Base-by-base conservation (phyloP, 2,797 vertebrate species). In the Cossypha polioptera region DNA sequence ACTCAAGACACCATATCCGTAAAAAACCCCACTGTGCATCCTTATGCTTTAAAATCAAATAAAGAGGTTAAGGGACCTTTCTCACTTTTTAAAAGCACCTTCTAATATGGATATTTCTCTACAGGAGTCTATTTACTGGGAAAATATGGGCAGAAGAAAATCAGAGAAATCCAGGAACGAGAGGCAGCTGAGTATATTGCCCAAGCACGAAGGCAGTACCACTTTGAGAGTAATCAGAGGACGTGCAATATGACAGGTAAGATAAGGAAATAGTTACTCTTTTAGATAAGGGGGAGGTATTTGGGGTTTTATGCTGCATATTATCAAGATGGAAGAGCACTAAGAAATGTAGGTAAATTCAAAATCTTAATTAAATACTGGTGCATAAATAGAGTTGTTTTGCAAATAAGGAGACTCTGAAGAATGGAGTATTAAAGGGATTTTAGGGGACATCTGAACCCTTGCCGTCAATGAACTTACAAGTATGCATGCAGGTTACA, bases 201-300 rank as follows among this genome's bases (percentile, higher is more conserved):
- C 71, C 99, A 99, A 91, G 98, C 99, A 19, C 97, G 99, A 58
- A 97, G 99, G 45, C 99, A 99, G 51, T 99, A 99, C 95, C 99
- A 99, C 97, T 99, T 99, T 85, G 99, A 99, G 94, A 99, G 99
- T 96, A 99, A 99, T 97, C 99, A 99, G 97, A 98, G 99, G 93
- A 99, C 99, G 0, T 99, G 99, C 97, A 99, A 99, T 97, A 99
- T 99, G 99, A 99, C 99, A 11, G 99, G 99, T 99, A 96, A 97
- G 87, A 48, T 66, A 75, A 81, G 43, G n/a, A 90, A 86, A 63
- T 18, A 54, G 36, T 57, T 54, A 0, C 51, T 77, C 6, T 16
- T 95, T 33, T 63, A 33, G 9, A 4, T 36, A 7, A 11, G 16
- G 3, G 62, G 31, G 28, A 88, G 33, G 54, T 74, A 31, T 31